Percentiles rank a stretch among this genome's conserved stretches.
These are phyloP conservation scores for Brienomyrus brachyistius DNA, from an alignment of 2,113 vertebrate species.

Conservation along the genomic window DNA sequence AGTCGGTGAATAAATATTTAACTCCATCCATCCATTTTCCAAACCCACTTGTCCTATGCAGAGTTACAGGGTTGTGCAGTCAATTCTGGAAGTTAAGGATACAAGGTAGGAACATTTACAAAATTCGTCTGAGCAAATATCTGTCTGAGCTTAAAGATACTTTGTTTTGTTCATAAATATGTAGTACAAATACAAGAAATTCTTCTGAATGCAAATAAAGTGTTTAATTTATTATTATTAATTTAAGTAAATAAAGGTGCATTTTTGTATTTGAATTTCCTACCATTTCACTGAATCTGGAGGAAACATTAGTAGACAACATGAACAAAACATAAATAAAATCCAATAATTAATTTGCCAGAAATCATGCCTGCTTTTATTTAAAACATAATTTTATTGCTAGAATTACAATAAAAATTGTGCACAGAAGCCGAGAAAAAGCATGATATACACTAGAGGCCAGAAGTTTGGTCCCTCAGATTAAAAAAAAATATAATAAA, in stretches of 20 bases:
- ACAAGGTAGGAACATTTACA: no score
- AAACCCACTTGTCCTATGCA: no score
- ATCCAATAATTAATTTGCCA: background rate
- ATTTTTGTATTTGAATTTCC: background rate
- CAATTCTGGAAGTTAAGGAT: no score
- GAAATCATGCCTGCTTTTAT: background rate
- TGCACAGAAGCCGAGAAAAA: no score
- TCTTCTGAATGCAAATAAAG: background rate
- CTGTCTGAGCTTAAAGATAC: background rate
- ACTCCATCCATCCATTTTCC: no score
- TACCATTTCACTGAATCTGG: background rate
- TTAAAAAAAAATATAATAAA: no score
- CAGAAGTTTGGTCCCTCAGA: no score
- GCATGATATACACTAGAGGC: no score
- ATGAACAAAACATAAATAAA: background rate
- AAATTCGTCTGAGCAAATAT: no score
- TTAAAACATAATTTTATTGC: no score
- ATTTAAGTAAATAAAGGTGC: background rate
- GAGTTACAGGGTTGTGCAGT: no score
- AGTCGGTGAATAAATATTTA: background rate
- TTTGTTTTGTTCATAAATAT: background rate
- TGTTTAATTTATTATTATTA: background rate
- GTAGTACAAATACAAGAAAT: background rate
- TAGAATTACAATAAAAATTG: no score
- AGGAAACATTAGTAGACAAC: background rate